phyloP scores from a whole-genome alignment of 2,888 invertebrate species.

The Troides aeacus region DNA sequence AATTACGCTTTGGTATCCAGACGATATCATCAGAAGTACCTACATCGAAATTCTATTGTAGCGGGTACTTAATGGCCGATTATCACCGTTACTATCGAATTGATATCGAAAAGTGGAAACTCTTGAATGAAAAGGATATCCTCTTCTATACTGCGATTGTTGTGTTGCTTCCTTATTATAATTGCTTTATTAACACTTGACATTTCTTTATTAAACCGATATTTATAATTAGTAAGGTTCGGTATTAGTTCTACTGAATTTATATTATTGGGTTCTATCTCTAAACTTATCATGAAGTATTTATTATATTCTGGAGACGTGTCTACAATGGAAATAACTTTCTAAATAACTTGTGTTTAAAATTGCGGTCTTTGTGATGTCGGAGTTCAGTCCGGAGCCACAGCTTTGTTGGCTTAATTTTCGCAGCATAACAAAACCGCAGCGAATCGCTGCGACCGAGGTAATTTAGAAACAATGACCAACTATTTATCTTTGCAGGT shows the following conservation, averaged over 20 bases:
- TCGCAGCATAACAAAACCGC: slow-evolving; percentile 18
- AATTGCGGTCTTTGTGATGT: slow-evolving; percentile 4
- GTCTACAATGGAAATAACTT: background rate
- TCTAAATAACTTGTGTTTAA: slow-evolving; percentile 6
- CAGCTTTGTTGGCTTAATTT: slow-evolving; percentile 25
- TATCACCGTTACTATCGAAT: background rate
- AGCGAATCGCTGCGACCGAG: slow-evolving; percentile 20
- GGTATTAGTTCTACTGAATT: too few relatives aligned
- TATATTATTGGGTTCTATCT: too few relatives aligned
- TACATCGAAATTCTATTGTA: background rate
- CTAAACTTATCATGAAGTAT: too few relatives aligned
- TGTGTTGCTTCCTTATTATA: too few relatives aligned
- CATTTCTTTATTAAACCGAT: too few relatives aligned
- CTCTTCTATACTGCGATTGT: too few relatives aligned
- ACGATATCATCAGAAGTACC: background rate
- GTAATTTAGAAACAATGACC: slow-evolving; percentile 25
- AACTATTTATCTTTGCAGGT: slow-evolving; percentile 17
- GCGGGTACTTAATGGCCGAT: background rate
- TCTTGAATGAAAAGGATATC: background rate
- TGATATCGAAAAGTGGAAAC: background rate
- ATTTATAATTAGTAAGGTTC: too few relatives aligned
- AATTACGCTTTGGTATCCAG: background rate
- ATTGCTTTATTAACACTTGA: too few relatives aligned
- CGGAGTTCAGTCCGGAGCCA: slow-evolving; percentile 6
- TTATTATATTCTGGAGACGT: too few relatives aligned